phyloP scores from a whole-genome alignment of 2,888 invertebrate species.

The Lamproptera curius region DNA sequence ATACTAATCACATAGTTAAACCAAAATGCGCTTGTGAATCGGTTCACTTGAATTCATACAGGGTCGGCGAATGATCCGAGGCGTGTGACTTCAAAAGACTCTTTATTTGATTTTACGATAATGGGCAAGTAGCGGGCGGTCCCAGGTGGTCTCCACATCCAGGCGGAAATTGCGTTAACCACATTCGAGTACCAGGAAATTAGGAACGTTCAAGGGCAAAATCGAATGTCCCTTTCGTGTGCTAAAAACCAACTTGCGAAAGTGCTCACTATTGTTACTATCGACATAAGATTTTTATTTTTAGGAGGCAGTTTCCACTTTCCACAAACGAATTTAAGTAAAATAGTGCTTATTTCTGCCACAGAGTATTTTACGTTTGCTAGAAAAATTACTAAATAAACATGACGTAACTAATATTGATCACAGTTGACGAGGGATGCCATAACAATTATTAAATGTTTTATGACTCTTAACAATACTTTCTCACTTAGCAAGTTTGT shows the following conservation, averaged over 20 bases:
- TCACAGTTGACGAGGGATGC: too few species aligned
- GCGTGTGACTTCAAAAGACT: conserved; percentile 55
- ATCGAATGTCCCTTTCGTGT: conserved; percentile 66
- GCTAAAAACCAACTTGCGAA: conserved; percentile 44
- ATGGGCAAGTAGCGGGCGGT: conserved; percentile 48
- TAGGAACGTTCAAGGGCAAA: conserved; percentile 74
- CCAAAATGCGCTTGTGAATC: conserved; percentile 12
- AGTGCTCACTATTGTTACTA: conserved; percentile 35
- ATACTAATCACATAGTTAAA: conserved; percentile 5
- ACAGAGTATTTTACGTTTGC: too few species aligned
- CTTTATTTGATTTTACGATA: conserved; percentile 69
- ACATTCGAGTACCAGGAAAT: conserved; percentile 74
- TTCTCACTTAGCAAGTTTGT: too few species aligned
- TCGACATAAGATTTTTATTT: conserved; percentile 5
- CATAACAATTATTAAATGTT: too few species aligned
- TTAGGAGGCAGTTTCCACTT: too few species aligned
- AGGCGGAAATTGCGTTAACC: conserved; percentile 76
- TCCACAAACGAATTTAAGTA: too few species aligned
- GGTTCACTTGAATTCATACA: conserved; percentile 20
- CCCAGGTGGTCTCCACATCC: conserved; percentile 60
- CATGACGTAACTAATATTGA: too few species aligned
- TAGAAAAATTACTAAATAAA: too few species aligned
- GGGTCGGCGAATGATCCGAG: conserved; percentile 47
- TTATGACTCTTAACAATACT: too few species aligned
- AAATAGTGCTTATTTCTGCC: too few species aligned